A percentile compares a stretch with the other conserved stretches of the same genome.
These are phyloP conservation scores for Drosophila paramelanica DNA, from an alignment of 2,888 invertebrate genomes.

Conservation along the genomic window DNA sequence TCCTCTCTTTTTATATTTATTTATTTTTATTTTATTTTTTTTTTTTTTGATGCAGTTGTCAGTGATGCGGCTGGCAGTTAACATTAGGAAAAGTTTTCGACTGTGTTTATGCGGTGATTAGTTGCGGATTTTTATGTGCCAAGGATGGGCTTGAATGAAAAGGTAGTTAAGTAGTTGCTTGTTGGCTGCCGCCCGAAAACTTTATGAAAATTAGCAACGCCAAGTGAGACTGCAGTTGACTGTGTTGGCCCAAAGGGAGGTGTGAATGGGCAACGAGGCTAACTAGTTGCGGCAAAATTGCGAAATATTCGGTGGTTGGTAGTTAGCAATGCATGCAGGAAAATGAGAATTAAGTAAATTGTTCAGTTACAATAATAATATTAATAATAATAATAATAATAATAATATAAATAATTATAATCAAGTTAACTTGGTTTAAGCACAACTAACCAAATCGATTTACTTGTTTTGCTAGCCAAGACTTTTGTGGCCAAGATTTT, in stretches of 20 bases:
- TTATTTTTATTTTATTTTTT: slow-evolving; percentile 5
- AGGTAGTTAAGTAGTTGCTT: slow-evolving; percentile 42
- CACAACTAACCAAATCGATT: too few species aligned
- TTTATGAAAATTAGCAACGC: slow-evolving; percentile 52
- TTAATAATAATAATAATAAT: not conserved
- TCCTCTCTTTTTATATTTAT: slow-evolving; percentile 8
- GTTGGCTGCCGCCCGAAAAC: slow-evolving; percentile 12
- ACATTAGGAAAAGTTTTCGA: slow-evolving; percentile 57
- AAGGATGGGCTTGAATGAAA: slow-evolving; percentile 41
- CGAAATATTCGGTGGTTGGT: slow-evolving; percentile 33
- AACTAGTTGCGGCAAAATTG: slow-evolving; percentile 51
- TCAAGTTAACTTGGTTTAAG: too few species aligned
- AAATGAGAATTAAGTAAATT: not conserved
- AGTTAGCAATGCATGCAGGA: not conserved
- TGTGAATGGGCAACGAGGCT: slow-evolving; percentile 11
- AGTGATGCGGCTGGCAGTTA: slow-evolving; percentile 42
- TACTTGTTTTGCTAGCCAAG: not conserved
- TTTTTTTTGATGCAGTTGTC: slow-evolving; percentile 32
- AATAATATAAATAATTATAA: not conserved
- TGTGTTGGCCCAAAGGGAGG: slow-evolving; percentile 1
- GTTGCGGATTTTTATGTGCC: slow-evolving; percentile 61
- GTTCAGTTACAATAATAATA: not conserved
- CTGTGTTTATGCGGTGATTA: slow-evolving; percentile 65
- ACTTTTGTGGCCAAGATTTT: not conserved
- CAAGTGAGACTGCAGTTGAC: slow-evolving; percentile 28